Conservation (phyloP, 2,113 vertebrate genomes). For the Mustela lutreola region DNA sequence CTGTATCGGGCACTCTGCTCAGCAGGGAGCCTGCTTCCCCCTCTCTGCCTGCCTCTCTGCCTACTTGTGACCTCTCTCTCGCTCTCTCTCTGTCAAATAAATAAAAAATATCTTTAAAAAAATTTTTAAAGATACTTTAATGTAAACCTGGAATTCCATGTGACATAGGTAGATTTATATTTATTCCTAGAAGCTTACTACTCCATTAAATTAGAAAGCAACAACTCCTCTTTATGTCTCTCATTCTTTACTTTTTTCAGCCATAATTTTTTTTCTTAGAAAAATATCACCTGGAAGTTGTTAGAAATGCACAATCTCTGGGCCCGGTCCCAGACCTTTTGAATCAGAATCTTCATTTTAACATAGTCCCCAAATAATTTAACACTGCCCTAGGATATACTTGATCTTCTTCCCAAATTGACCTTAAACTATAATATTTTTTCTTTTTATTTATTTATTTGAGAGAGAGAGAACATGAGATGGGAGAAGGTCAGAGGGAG, state of each 20-base stretch:
- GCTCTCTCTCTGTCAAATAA: too few relatives aligned
- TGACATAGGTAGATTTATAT: neutral
- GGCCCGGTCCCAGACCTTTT: neutral
- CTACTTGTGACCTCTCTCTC: too few relatives aligned
- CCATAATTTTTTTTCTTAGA: neutral
- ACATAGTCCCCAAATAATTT: neutral
- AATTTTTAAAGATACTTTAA: neutral
- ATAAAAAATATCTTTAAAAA: too few relatives aligned
- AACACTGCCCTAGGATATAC: neutral
- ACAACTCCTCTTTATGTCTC: neutral
- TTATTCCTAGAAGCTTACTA: neutral
- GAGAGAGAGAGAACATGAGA: too few relatives aligned
- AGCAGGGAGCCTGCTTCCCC: too few relatives aligned
- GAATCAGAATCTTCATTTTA: constrained; percentile 32
- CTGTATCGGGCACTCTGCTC: too few relatives aligned
- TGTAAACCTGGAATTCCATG: neutral
- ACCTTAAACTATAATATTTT: neutral
- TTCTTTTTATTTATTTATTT: too few relatives aligned
- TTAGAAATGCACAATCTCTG: constrained; percentile 16
- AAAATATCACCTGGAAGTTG: neutral
- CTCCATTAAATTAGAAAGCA: constrained; percentile 30
- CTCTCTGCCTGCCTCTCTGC: too few relatives aligned
- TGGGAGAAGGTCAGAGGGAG: too few relatives aligned
- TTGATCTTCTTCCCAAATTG: constrained; percentile 29
- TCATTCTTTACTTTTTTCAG: neutral